Evolutionary conservation across 2,888 invertebrate species (phyloP), one percentile per base, ranked within the genome.

Genomic region (Creontiades dilutus): DNA sequence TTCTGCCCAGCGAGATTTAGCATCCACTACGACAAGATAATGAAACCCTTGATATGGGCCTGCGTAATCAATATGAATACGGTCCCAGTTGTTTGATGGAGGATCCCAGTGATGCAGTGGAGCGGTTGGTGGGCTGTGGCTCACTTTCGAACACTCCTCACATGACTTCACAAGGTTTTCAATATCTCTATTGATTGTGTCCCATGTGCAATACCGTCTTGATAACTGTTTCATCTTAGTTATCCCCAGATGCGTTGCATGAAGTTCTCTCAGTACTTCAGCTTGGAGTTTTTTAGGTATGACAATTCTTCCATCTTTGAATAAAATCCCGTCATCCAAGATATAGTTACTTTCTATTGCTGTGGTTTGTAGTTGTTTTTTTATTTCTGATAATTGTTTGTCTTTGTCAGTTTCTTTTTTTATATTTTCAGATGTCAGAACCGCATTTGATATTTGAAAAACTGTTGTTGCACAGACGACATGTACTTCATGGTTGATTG

Each of bases 61-160:
- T n/a, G 92, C 92, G 75, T 92, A 92, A 86, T 92, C 92, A 11
- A 92, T 92, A 75, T 92, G 92, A 7, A 92, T 90, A 37, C 92
- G 84, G 68, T 92, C 89, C 92, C 92, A 92, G 57, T 91, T 91
- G 19, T 90, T 81, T 37, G 91, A 90, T n/a, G 92, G 92, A 78
- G 88, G 89, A 13, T 91, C 90, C 92, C 92, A 92, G 0, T 91
- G 91, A 57, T 92, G 92, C 13, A 92, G 68, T 0, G 91, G 90
- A 12, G 90, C 91, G 90, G 92, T 92, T 19, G 91, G 81, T 7
- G 92, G 92, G 76, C 87, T 92, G 46, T 89, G 90, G 86, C 91
- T 90, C 9, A 91, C 89, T 55, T 91, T 86, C 12, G 91, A 90
- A 90, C 92, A 93, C 7, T 86, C n/a, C 87, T 90, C n/a, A 91